Evolutionary conservation across 2,113 vertebrate species (phyloP), one percentile per base, ranked within the genome.

Genomic region (Isurus oxyrinchus): DNA sequence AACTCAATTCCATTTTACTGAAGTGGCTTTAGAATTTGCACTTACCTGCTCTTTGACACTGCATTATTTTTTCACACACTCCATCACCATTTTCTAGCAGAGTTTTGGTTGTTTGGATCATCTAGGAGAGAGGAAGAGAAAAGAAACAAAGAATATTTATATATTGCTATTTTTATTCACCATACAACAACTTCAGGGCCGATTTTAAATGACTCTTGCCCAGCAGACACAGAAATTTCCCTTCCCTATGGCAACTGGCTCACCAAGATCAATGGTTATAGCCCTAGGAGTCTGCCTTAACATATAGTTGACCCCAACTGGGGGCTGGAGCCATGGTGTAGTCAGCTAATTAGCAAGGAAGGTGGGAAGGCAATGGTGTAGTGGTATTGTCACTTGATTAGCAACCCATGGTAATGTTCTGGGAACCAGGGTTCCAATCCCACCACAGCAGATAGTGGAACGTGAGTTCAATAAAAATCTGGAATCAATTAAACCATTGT

Each of bases 61-160:
- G 99, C 0, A 98, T 98, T 63, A 99, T 99, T 97, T 98, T 98
- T 90, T 99, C 99, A 96, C 99, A 99, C 4, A 99, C 98, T 2
- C 97, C 97, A 55, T 99, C 99, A 2, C 98, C 98, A 97, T 97
- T 99, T 97, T 99, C 99, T 35, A 98, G 97, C 95, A 99, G 96
- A 0, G 97, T 98, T 97, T 98, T 99, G 97, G 99, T 98, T 96
- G 98, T 98, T 97, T 99, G 99, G 97, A 99, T 99, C 98, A 99
- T 99, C 99, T 99, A 98, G 69, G 97, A 94, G 97, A 96, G 16
- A 76, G 23, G 27, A 95, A 95, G 55, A 95, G 40, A 19, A 94
- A 91, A 49, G 21, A 13, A 95, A 95, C 40, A 53, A 69, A 53
- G 44, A 69, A 25, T 27, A 53, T 95, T 69, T 53, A 53, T 95